Percentiles rank a stretch among this genome's conserved stretches.
phyloP scores from a whole-genome alignment of 2,888 invertebrate genomes.

The Drosophila fungiperda region DNA sequence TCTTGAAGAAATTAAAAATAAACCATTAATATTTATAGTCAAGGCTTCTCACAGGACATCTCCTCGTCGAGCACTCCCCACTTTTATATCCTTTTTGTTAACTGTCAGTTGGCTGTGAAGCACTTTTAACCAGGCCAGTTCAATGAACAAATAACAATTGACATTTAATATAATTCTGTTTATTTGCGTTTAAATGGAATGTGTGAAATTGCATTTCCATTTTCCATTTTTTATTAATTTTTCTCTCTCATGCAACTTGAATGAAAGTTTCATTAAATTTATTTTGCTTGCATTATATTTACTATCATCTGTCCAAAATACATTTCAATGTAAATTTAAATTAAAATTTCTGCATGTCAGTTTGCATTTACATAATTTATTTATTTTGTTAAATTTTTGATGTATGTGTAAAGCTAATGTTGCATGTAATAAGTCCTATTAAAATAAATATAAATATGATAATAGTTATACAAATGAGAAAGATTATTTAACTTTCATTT shows the following conservation, averaged over 20 bases:
- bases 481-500: background rate
- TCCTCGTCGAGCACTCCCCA: background rate
- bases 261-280: constrained; percentile 19
- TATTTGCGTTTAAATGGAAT: constrained; percentile 35
- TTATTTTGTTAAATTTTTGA: constrained; percentile 44
- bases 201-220: constrained; percentile 16
- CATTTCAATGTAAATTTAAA: constrained; percentile 29
- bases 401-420: constrained; percentile 6
- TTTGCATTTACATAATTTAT: constrained; percentile 20
- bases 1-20: background rate
- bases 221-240: background rate
- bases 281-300: constrained; percentile 11
- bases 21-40: background rate
- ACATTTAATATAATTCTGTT: constrained; percentile 53
- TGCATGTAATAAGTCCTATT: background rate
- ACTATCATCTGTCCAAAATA: constrained; percentile 1
- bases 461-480: background rate
- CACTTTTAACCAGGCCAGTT: constrained; percentile 25
- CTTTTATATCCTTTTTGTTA: background rate
- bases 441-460: background rate
- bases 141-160: constrained; percentile 45
- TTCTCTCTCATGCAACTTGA: background rate
- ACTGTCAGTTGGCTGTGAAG: constrained; percentile 18
- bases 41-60: constrained; percentile 3
- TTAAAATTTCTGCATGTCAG: constrained; percentile 25